Conservation (phyloP, 2,797 vertebrate genomes). For the Simalia tracyae region DNA sequence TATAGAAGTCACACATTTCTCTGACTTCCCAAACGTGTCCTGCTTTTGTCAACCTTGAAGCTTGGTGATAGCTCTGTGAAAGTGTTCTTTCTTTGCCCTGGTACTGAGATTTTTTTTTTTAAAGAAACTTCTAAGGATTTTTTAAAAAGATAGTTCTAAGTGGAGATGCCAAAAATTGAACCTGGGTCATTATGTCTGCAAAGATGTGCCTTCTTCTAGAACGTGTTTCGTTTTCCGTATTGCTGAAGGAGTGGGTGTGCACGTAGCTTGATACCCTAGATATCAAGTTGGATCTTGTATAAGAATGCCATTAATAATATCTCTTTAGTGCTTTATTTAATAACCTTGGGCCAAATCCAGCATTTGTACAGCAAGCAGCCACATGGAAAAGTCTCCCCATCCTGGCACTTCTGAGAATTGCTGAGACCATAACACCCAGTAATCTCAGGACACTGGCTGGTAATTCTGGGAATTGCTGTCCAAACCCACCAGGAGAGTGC, state of each 20-base stretch:
- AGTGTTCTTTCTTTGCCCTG: neutral
- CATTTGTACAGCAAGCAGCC: neutral
- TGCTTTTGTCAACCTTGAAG: neutral
- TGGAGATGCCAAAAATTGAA: neutral
- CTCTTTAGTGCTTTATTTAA: conserved; percentile 25
- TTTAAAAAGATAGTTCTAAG: neutral
- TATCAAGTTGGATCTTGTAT: conserved; percentile 52
- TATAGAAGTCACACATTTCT: neutral
- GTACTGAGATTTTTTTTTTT: neutral
- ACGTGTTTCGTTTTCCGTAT: neutral
- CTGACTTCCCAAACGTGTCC: neutral
- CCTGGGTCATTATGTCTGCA: neutral
- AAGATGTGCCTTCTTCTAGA: neutral
- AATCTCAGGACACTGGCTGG: neutral
- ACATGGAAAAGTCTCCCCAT: rapidly evolving
- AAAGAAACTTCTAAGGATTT: neutral
- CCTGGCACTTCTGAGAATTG: neutral
- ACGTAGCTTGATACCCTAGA: conserved; percentile 21
- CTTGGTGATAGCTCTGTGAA: too few species aligned
- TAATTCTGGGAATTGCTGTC: neutral
- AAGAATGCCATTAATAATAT: conserved; percentile 25
- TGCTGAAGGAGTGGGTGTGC: conserved; percentile 17
- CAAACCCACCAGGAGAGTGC: too few species aligned
- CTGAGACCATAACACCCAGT: neutral
- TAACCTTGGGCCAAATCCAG: neutral